These are phyloP conservation scores for Tipula unca DNA, from an alignment of 2,888 invertebrate species.

Conservation along the genomic window DNA sequence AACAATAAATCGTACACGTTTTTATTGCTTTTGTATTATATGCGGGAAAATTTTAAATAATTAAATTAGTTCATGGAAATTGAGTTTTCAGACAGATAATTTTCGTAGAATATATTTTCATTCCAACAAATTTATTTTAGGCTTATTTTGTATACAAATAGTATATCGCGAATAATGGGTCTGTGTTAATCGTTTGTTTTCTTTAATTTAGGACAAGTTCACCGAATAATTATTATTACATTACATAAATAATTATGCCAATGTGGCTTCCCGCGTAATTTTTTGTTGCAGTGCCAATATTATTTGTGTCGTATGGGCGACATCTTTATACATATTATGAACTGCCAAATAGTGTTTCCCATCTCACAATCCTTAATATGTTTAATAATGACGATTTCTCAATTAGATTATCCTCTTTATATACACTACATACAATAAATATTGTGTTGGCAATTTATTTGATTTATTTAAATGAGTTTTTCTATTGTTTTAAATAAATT, in stretches of 20 bases:
- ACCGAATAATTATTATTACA: neutral
- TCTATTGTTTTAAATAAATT: conserved; percentile 8
- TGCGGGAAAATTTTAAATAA: neutral
- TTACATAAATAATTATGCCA: neutral
- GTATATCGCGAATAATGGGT: neutral
- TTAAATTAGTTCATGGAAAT: neutral
- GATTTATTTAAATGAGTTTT: neutral
- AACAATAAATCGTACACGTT: neutral
- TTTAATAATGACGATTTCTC: neutral
- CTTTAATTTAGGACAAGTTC: neutral
- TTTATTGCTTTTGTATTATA: neutral
- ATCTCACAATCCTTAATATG: neutral
- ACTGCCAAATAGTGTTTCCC: neutral
- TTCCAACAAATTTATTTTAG: neutral
- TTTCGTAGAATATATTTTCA: neutral
- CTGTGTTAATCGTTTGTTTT: neutral
- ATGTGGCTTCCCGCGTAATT: neutral
- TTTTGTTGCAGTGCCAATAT: neutral
- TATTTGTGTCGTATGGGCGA: too few relatives aligned
- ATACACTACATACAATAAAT: neutral
- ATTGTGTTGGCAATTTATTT: neutral
- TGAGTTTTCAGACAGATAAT: neutral
- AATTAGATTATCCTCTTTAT: neutral
- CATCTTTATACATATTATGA: too few relatives aligned
- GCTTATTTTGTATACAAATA: neutral